Base-by-base conservation (phyloP, 2,888 invertebrate genomes). In the Pristionchus entomophagus region DNA sequence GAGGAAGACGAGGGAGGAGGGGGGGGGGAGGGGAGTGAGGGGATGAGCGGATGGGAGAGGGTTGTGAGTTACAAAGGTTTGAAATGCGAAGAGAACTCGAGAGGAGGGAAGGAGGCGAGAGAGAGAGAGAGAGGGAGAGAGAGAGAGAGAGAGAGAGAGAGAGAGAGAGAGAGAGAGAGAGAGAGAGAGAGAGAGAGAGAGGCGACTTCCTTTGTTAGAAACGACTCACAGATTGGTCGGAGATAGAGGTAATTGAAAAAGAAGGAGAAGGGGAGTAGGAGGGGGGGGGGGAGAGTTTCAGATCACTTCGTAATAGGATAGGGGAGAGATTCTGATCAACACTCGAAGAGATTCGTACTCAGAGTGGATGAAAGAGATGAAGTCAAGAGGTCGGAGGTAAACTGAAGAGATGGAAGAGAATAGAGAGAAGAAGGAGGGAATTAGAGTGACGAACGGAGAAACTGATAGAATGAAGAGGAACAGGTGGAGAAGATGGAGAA, bases 21-120 rank as follows among this genome's bases (percentile, higher is more conserved):
- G 65, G 38, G 65, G 17, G 19, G 35, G n/a, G n/a, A n/a, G n/a
- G n/a, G n/a, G n/a, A n/a, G 26, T 6, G 65, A 69, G 65, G 10
- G 65, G 38, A 38, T 3, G 62, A 65, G 65, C 22, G 29, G 38
- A 59, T 22, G 38, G 17, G 38, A 73, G 29, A 29, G 38, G 35
- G 78, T 78, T 26, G 78, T 78, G 41, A 78, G 78, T 51, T 41
- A 59, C 59, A 59, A 59, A 59, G 59, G 59, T 59, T 59, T 59
- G 59, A n/a, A n/a, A 59, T n/a, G 26, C 26, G 26, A 10, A n/a
- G 26, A 59, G 59, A 59, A 59, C 59, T 59, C 22, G n/a, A 56
- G 56, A 59, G 59, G 10, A 10, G 51, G 12, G 51, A 19, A 4
- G 14, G n/a, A n/a, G n/a, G n/a, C n/a, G n/a, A n/a, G n/a, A n/a